Percentiles rank a stretch among this genome's conserved stretches.
Conservation (phyloP, 2,888 invertebrate genomes). For the Drosophila lacicola region DNA sequence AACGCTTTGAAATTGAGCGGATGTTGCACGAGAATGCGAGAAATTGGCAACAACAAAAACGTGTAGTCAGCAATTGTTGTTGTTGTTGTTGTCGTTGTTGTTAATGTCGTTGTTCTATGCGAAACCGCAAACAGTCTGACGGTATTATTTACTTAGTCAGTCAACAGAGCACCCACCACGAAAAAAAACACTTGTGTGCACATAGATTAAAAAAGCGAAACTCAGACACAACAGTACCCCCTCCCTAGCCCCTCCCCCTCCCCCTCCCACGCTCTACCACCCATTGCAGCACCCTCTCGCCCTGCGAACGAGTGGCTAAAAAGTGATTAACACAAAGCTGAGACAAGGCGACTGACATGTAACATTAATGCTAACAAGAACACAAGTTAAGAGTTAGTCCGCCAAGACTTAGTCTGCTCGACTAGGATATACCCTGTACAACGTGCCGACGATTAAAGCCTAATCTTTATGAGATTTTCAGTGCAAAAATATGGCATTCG, state of each 20-base stretch:
- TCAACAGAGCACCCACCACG: slow-evolving; percentile 13
- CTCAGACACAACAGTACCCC: slow-evolving; percentile 4
- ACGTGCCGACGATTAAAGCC: background rate
- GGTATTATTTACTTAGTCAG: slow-evolving; percentile 63
- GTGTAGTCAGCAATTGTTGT: slow-evolving; percentile 8
- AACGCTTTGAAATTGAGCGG: slow-evolving; percentile 28
- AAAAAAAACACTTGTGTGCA: slow-evolving; percentile 25
- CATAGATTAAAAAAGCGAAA: slow-evolving; percentile 14
- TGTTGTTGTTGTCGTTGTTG: background rate
- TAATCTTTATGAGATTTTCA: background rate
- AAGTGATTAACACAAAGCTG: slow-evolving; percentile 55
- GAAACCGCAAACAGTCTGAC: slow-evolving; percentile 31
- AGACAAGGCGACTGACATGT: slow-evolving; percentile 51
- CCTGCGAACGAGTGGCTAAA: slow-evolving; percentile 29
- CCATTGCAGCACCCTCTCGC: background rate
- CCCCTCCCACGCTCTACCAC: background rate
- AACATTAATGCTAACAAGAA: slow-evolving; percentile 49
- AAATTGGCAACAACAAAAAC: slow-evolving; percentile 8
- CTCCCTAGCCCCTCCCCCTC: background rate
- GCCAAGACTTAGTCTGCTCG: background rate
- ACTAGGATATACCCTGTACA: slow-evolving; percentile 1
- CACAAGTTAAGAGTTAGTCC: background rate
- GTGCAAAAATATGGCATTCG: too few species aligned
- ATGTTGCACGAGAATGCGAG: slow-evolving; percentile 44
- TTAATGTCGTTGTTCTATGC: slow-evolving; percentile 2